Evolutionary conservation across 1,140 invertebrate genomes (phyloP), one percentile per base, ranked within the genome.

Genomic region (Theocolax elegans): DNA sequence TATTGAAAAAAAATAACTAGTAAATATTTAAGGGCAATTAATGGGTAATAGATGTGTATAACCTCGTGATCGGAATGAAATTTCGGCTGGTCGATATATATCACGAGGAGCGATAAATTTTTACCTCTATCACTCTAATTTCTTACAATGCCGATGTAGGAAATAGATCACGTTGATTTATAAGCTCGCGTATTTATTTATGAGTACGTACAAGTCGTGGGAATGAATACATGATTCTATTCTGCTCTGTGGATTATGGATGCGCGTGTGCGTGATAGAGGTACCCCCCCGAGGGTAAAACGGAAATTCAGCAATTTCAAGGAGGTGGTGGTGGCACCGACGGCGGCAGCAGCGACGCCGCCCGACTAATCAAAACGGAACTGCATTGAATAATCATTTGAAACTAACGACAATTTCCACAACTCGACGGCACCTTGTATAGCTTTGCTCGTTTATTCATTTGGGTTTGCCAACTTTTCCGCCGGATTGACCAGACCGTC

Each of bases 361-460:
- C 10, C n/a, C 54, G 31, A 40, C 53, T 58, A 67, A 67, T 67
- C 25, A 67, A 58, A 56, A 56, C 53, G 65, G 65, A 67, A 67
- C 40, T 46, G 65, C 53, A 67, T 56, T 67, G 65, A 67, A 67
- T 67, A 56, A 67, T 58, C 53, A 67, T 67, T 46, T n/a, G 35
- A 48, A 54, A 40, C 49, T 48, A 53, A n/a, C 15, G 46, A 35
- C n/a, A 42, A 31, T 49, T 63, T 49, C 27, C 17, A 23, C n/a
- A 38, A 17, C 42, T 40, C 54, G 8, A 31, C 21, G 0, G 12
- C 23, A 7, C 15, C 49, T 53, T 29, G n/a, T n/a, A n/a, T n/a
- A n/a, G n/a, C 25, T 53, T 29, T 15, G 4, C 19, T 29, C 21
- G 13, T 29, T 29, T 53, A 53, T 53, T 53, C 49, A 27, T 9